phyloP scores from a whole-genome alignment of 2,888 invertebrate genomes.

The Alitta virens region DNA sequence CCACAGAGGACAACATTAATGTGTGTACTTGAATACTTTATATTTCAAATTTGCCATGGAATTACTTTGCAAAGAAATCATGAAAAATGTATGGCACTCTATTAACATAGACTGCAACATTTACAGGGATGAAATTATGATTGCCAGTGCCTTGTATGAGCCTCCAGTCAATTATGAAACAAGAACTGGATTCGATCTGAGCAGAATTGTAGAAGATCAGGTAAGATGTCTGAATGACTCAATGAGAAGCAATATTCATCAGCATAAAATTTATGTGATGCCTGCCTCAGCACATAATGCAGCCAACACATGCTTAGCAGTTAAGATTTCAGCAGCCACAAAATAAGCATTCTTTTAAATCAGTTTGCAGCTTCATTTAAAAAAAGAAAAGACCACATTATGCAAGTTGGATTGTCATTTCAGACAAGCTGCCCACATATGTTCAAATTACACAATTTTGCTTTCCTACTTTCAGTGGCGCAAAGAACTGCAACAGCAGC shows the following conservation, averaged over 20 bases:
- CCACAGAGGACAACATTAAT: slow-evolving; percentile 14
- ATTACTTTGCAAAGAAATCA: not conserved
- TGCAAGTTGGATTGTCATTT: too few relatives aligned
- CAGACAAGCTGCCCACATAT: too few relatives aligned
- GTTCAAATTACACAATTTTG: too few relatives aligned
- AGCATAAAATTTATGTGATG: too few relatives aligned
- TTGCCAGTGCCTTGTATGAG: slow-evolving; percentile 46
- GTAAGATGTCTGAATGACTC: slow-evolving; percentile 26
- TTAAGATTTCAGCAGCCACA: too few relatives aligned
- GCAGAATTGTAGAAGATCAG: slow-evolving; percentile 54
- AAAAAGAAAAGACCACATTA: too few relatives aligned
- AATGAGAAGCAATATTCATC: too few relatives aligned
- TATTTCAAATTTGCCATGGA: not conserved
- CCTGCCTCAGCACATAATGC: too few relatives aligned
- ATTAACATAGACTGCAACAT: not conserved
- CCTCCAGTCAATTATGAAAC: slow-evolving; percentile 40
- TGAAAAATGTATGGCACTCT: not conserved
- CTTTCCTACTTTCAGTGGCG: slow-evolving; percentile 45
- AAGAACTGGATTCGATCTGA: slow-evolving; percentile 47
- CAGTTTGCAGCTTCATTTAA: too few relatives aligned
- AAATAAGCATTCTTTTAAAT: too few relatives aligned
- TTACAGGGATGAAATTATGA: slow-evolving; percentile 45
- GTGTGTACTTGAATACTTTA: not conserved
- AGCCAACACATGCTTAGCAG: too few relatives aligned
- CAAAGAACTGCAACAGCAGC: slow-evolving; percentile 44